Evolutionary conservation across 2,888 invertebrate genomes (phyloP), one percentile per base, ranked within the genome.

Genomic region (Leucania comma): DNA sequence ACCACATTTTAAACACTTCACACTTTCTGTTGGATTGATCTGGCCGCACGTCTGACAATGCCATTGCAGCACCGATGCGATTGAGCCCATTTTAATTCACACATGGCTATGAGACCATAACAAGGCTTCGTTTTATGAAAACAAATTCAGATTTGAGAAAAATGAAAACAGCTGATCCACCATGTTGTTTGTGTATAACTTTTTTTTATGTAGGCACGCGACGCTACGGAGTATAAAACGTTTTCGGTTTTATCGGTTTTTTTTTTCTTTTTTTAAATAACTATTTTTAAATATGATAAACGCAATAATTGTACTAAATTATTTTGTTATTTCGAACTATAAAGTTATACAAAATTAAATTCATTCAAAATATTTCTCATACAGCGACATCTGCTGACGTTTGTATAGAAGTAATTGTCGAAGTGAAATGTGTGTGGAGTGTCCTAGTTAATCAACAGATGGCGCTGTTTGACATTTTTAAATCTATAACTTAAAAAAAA

Each of bases 21-120:
- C 96, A 94, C 97, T 97, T 96, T 98, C 98, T 82, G 98, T 98
- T 84, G 98, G 98, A 95, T 98, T 98, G 95, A 98, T 98, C 95
- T 98, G 97, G 96, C 98, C 97, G 96, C 98, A 98, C 95, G 97
- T 97, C 94, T 97, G 97, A 97, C 98, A 98, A 96, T 98, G 98
- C 98, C 98, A 98, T 96, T 98, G 98, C 94, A 98, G 97, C 96
- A 98, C 98, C 94, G 98, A 98, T 96, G 98, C 98, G 96, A 98
- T 98, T 94, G 98, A 98, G 96, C 98, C 98, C 98, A 98, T 98
- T 95, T 95, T 96, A 96, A 94, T 95, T 94, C 93, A 95, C 93
- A 93, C 96, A 96, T 96, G 96, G 96, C 95, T 96, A 96, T 90
- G 91, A 90, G 89, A 95, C 95, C 96, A 95, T 95, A 93, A 92